Evolutionary conservation across 1,140 invertebrate genomes (phyloP).

Genomic region (Lepidurus apus): DNA sequence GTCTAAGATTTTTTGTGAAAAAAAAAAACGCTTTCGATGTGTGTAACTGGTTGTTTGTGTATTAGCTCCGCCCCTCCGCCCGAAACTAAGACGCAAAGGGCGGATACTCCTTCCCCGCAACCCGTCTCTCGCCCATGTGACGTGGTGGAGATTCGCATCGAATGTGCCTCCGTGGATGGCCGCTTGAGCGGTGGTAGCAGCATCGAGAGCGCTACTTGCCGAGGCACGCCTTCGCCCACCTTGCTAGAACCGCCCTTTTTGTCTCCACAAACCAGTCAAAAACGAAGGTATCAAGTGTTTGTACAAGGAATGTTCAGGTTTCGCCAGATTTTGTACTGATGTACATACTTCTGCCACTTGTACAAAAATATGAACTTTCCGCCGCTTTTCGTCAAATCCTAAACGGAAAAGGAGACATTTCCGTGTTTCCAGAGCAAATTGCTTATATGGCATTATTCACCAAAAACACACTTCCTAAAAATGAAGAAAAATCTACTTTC

Average conservation of each 20-base stretch:
- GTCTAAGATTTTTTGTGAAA: neutral
- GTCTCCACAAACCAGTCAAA: neutral
- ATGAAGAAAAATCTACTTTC: too few species aligned
- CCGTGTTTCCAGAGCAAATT: too few species aligned
- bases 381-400: too few species aligned
- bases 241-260: neutral
- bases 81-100: neutral
- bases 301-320: neutral
- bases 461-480: too few species aligned
- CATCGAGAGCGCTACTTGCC: neutral
- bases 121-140: slow-evolving; percentile 1
- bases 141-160: slow-evolving; percentile 38
- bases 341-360: too few species aligned
- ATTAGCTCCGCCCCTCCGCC: neutral
- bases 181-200: slow-evolving; percentile 19
- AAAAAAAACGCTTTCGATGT: neutral
- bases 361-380: too few species aligned
- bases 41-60: slow-evolving; percentile 5
- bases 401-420: too few species aligned
- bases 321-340: neutral
- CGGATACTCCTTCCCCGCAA: neutral
- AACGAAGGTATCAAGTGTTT: neutral
- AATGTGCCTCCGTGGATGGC: slow-evolving; percentile 38
- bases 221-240: neutral
- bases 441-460: too few species aligned